Evolutionary conservation across 2,888 invertebrate genomes (phyloP), one percentile per base, ranked within the genome.

Genomic region (Nomada flava): DNA sequence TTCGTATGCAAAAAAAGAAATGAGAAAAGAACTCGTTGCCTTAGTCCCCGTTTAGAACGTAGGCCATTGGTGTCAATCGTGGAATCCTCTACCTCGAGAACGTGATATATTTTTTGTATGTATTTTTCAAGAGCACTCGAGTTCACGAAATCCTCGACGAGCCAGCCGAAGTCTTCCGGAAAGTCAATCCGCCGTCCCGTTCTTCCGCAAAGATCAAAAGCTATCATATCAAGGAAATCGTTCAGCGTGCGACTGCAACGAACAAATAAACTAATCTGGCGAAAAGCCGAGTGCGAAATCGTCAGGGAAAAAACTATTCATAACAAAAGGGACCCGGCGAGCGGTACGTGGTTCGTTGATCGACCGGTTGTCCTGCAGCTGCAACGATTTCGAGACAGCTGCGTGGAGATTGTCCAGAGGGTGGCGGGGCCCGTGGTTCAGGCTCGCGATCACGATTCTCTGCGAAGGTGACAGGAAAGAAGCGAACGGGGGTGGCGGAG

Each of bases 101-200:
- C 84, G 76, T 87, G 79, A 87, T 87, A 88, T 88, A 87, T 87
- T 71, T 84, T 88, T 87, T 84, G 69, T 82, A 87, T 74, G 76
- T 83, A 88, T 84, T 73, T 86, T 88, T 67, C 81, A 88, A 75
- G 62, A 29, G 50, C 64, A 20, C 52, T n/a, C 52, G 44, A 73
- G 65, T n/a, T 20, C 57, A 11, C 68, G 18, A 63, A 9, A 62
- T 52, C 63, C 20, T 29, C 26, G 5, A 18, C 7, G 47, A 5
- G 0, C 2, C 57, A 23, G 1, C 2, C 15, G 11, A 55, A 29
- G 68, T 81, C 81, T 65, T 81, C 81, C 69, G 67, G n/a, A 0
- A n/a, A 7, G 15, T 63, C 50, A 26, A 44, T 42, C 29, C n/a
- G 15, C 42, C 29, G 26, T 15, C 10, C 18, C n/a, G 50, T 15